phyloP scores from a whole-genome alignment of 2,113 vertebrate genomes.

The Chauna torquata region DNA sequence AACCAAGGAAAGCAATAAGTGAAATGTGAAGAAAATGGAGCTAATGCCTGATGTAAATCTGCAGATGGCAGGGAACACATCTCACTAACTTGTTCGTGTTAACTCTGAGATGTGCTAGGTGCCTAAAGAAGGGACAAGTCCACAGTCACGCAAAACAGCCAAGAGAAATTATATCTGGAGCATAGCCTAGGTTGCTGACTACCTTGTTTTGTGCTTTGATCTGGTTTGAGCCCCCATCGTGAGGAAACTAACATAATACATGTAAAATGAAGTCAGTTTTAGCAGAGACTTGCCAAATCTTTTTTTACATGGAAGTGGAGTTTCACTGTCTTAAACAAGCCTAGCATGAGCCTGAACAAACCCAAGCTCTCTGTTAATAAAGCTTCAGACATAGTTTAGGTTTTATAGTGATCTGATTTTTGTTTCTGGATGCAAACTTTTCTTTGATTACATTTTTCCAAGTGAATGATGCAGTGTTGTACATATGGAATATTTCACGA shows the following conservation, averaged over 20 bases:
- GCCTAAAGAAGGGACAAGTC: background rate
- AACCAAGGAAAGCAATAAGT: background rate
- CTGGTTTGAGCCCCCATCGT: background rate
- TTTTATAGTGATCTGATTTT: background rate
- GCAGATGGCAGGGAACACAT: background rate
- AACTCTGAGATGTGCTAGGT: background rate
- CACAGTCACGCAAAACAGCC: rapidly evolving
- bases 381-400: background rate
- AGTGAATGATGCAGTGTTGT: background rate
- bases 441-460: background rate
- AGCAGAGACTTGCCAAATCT: background rate
- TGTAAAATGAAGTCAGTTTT: background rate
- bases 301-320: background rate
- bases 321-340: background rate
- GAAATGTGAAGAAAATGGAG: background rate
- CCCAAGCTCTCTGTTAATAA: background rate
- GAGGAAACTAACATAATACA: background rate
- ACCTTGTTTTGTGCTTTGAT: background rate
- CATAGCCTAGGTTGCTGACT: background rate
- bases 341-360: background rate
- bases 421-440: background rate
- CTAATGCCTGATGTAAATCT: background rate
- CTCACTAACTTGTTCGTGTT: background rate
- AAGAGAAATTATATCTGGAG: background rate
- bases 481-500: background rate